A percentile compares a stretch with the other conserved stretches of the same genome.
Conservation (phyloP, 2,797 vertebrate genomes). For the Ficedula albicollis region DNA sequence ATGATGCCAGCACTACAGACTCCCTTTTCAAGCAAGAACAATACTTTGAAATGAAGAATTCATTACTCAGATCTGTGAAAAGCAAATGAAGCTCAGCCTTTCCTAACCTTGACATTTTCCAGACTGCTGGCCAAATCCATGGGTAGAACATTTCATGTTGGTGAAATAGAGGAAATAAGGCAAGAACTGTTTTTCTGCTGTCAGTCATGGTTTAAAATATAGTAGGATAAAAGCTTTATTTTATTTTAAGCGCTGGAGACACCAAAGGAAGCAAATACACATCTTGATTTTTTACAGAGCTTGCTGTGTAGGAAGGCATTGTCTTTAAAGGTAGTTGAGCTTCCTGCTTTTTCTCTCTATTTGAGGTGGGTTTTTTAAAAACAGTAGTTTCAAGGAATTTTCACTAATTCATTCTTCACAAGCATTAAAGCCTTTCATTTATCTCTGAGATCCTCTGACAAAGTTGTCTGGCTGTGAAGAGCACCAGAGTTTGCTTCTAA, state of each 20-base stretch:
- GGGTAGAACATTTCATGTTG: not conserved
- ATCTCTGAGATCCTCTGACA: not conserved
- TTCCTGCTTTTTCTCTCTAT: not conserved
- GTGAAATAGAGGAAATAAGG: not conserved
- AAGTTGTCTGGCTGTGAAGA: not conserved
- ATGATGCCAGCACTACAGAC: conserved; percentile 5
- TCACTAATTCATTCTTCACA: not conserved
- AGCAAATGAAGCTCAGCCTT: conserved; percentile 60
- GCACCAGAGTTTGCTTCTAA: not conserved
- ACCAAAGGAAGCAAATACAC: not conserved
- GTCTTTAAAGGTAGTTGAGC: not conserved
- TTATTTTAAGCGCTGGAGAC: not conserved
- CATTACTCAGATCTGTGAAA: conserved; percentile 38
- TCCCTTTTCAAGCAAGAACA: conserved; percentile 31
- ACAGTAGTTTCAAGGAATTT: not conserved
- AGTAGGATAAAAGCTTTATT: not conserved
- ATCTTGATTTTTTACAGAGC: not conserved
- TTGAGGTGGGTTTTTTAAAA: not conserved
- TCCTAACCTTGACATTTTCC: conserved; percentile 68
- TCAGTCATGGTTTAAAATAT: not conserved
- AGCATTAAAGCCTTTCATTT: not conserved
- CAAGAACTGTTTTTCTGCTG: not conserved
- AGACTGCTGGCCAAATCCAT: conserved; percentile 53
- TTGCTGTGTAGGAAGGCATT: not conserved
- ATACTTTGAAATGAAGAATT: conserved; percentile 64